Base-by-base conservation (phyloP, 2,113 vertebrate genomes). In the Pangasianodon hypophthalmus region DNA sequence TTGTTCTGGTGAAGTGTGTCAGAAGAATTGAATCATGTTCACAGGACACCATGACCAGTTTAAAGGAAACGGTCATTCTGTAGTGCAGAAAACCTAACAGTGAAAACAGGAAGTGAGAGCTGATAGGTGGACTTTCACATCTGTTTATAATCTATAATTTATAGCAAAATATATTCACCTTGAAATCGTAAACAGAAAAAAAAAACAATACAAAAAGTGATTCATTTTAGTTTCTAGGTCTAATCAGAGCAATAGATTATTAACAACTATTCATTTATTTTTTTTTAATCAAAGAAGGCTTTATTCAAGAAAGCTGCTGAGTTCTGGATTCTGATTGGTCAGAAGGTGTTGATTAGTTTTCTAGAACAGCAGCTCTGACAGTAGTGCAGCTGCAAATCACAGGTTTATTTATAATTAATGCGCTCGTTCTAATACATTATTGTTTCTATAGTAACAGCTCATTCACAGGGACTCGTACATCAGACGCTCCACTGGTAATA, bases 61-160 rank as follows among this genome's bases (percentile, higher is more conserved):
- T 71, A 79, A 79, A 44, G 79, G 88, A 91, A 91, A 73, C 58
- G 26, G 71, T 79, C 44, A 58, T 69, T 87, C 69, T 54, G 48
- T 84, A 44, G 64, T 48, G 87, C 21, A 87, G 41, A 89, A 54
- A 37, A 67, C 48, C 13, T 71, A 60, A 91, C 52, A 85, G 85
- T 73, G 54, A 87, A 41, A 79, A 89, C 54, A 84, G 85, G 87
- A 89, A 80, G 48, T 79, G 2, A 37, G 75, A 37, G 29, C 69
- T 79, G 73, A 60, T n/a, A 6, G 82, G 56, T 60, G 26, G n/a
- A 75, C 62, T 87, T 82, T 90, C 54, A 88, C 29, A 19, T 29
- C 84, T 0, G 21, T 18, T 90, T 84, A 60, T 41, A 60, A 46
- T n/a, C 14, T n/a, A 18, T n/a, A 0, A 48, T 75, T 75, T 11